Conservation (phyloP, 2,113 vertebrate genomes). For the Polypterus senegalus region DNA sequence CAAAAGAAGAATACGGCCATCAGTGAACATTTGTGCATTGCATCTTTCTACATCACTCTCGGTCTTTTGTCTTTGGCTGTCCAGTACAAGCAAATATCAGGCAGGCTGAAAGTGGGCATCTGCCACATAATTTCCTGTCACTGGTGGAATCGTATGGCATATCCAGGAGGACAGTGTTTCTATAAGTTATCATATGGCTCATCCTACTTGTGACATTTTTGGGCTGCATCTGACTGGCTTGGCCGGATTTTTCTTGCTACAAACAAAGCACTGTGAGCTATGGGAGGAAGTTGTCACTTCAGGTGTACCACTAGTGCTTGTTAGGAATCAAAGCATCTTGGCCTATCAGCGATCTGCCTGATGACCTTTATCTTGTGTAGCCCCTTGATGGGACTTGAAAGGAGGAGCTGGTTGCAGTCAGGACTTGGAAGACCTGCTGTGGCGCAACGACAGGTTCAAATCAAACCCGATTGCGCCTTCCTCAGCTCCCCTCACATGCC, state of each 20-base stretch:
- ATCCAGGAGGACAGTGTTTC: neutral
- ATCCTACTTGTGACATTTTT: constrained; percentile 4
- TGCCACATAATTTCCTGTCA: neutral
- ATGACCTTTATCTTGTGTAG: constrained; percentile 60
- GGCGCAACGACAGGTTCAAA: constrained; percentile 50
- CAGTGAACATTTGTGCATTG: too few relatives aligned
- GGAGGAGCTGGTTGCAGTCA: constrained; percentile 58
- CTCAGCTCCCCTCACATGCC: constrained; percentile 33
- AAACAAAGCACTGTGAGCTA: constrained; percentile 18
- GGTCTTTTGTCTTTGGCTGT: too few relatives aligned
- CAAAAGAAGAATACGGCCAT: too few relatives aligned
- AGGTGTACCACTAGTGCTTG: constrained; percentile 44
- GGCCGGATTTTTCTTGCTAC: neutral
- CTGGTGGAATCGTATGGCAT: neutral
- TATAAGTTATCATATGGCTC: neutral
- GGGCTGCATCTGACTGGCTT: neutral
- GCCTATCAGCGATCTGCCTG: constrained; percentile 43
- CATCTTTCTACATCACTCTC: too few relatives aligned
- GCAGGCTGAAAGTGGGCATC: neutral
- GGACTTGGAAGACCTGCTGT: constrained; percentile 32
- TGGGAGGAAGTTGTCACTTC: constrained; percentile 43
- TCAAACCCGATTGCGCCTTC: constrained; percentile 47
- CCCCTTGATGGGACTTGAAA: constrained; percentile 58
- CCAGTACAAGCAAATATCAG: neutral
- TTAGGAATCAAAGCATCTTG: constrained; percentile 36